Conservation (phyloP, 2,113 vertebrate genomes). For the Canis aureus region DNA sequence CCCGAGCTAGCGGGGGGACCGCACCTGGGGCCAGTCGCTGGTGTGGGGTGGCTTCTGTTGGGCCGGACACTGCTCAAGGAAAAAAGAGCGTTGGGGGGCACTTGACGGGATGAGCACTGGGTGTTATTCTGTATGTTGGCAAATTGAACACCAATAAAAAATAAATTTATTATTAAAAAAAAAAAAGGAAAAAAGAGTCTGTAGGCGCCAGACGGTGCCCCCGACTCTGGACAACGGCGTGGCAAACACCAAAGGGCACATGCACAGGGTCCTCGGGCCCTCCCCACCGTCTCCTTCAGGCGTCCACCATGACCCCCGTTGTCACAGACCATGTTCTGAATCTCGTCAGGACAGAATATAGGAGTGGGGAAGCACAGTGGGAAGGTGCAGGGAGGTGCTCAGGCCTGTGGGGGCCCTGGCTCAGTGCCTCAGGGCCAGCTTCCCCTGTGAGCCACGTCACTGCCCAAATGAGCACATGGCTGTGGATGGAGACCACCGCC, state of each 20-base stretch:
- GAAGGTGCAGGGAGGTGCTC: neutral
- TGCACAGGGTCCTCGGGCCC: neutral
- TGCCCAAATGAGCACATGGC: neutral
- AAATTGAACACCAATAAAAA: no score
- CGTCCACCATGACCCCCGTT: no score
- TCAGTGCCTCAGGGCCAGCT: neutral
- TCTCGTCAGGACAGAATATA: no score
- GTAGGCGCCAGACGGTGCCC: neutral
- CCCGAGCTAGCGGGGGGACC: neutral
- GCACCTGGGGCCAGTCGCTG: no score
- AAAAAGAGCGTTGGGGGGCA: neutral
- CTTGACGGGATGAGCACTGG: no score
- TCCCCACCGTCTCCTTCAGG: neutral
- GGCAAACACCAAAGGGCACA: neutral
- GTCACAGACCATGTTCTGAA: rapidly evolving
- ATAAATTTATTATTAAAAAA: no score
- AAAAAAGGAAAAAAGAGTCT: no score
- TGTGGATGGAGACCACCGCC: neutral
- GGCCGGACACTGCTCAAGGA: neutral
- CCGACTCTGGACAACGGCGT: neutral
- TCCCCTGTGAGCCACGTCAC: neutral
- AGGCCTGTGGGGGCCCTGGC: neutral
- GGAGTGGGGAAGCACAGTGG: neutral
- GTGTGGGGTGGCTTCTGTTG: neutral
- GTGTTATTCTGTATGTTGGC: no score